These are phyloP conservation scores for Temnothorax curvispinosus DNA, from an alignment of 1,140 invertebrate species.

Conservation along the genomic window DNA sequence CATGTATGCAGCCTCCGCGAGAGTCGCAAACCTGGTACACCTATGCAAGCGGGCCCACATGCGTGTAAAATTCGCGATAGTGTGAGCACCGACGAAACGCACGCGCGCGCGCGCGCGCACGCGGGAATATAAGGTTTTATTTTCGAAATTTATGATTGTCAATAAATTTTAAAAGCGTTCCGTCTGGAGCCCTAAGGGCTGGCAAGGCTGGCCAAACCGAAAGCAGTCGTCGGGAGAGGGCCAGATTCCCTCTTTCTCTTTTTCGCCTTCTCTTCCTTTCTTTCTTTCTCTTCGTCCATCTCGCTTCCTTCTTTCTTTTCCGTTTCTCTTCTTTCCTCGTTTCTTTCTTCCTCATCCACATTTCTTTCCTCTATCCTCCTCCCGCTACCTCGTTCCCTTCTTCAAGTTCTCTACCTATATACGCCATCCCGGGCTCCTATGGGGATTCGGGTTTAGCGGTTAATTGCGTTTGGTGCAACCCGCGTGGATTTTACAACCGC, in stretches of 20 bases:
- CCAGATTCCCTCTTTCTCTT: slow-evolving; percentile 69
- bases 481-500: slow-evolving; percentile 83
- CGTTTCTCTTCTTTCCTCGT: slow-evolving; percentile 67
- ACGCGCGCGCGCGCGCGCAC: slow-evolving; percentile 67
- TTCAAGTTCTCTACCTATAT: slow-evolving; percentile 62
- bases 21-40: slow-evolving; percentile 67
- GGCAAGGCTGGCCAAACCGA: slow-evolving; percentile 83
- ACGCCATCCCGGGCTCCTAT: slow-evolving; percentile 78
- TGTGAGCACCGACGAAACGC: slow-evolving; percentile 24
- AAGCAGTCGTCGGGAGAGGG: slow-evolving; percentile 77
- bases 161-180: slow-evolving; percentile 87
- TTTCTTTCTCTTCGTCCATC: slow-evolving; percentile 43
- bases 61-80: slow-evolving; percentile 29
- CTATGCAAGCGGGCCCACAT: neutral
- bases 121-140: slow-evolving; percentile 86
- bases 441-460: slow-evolving; percentile 82
- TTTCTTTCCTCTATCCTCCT: slow-evolving; percentile 60
- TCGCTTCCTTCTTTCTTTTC: slow-evolving; percentile 67
- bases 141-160: slow-evolving; percentile 87
- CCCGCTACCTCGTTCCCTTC: slow-evolving; percentile 54
- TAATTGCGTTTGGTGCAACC: slow-evolving; percentile 84
- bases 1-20: slow-evolving; percentile 69
- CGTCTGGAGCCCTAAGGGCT: slow-evolving; percentile 86
- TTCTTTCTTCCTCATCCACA: slow-evolving; percentile 52
- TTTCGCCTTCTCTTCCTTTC: slow-evolving; percentile 50